These are phyloP conservation scores for Theodoxus fluviatilis DNA, from an alignment of 2,888 invertebrate species.

Conservation along the genomic window DNA sequence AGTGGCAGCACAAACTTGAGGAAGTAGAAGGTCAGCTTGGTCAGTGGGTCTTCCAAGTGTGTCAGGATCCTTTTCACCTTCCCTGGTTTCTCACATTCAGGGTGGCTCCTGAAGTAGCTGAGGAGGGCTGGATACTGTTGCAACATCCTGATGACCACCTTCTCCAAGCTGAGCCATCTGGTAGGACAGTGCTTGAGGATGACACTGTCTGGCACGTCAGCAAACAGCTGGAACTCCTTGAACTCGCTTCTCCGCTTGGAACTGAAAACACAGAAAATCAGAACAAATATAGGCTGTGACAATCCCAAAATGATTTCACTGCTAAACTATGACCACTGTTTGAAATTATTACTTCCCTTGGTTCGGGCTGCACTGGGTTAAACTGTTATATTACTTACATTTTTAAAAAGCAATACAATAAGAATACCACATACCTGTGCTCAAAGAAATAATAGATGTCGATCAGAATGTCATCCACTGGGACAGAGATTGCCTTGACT, in stretches of 20 bases:
- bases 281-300: too few species aligned
- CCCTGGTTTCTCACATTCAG: not conserved
- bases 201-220: not conserved
- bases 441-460: constrained; percentile 12
- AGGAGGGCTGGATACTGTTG: not conserved
- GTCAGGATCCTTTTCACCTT: not conserved
- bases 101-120: constrained; percentile 4
- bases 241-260: not conserved
- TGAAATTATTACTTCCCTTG: too few species aligned
- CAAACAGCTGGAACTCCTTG: not conserved
- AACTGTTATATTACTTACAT: too few species aligned
- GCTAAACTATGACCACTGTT: too few species aligned
- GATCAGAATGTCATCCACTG: not conserved
- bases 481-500: not conserved
- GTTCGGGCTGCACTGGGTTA: too few species aligned
- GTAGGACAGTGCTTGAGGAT: constrained; percentile 20
- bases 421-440: too few species aligned
- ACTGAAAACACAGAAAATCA: too few species aligned
- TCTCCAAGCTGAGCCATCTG: constrained; percentile 15
- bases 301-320: too few species aligned
- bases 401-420: too few species aligned
- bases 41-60: not conserved
- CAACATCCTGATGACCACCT: not conserved
- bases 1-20: not conserved
- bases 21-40: not conserved